These are phyloP conservation scores for Nemurella pictetii DNA, from an alignment of 2,888 invertebrate species.

Conservation along the genomic window DNA sequence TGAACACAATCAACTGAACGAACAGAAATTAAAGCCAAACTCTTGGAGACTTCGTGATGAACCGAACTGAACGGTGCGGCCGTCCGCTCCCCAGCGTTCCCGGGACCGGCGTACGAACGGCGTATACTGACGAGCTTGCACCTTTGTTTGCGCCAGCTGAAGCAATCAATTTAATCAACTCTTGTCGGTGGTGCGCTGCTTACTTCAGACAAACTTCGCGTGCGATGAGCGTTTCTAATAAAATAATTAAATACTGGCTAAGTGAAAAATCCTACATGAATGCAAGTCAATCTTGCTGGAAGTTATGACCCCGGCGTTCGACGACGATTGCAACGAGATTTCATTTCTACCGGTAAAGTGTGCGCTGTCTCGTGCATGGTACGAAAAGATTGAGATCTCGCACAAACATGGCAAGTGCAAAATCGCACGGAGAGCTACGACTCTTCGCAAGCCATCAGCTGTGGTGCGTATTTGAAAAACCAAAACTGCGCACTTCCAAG, in stretches of 20 bases:
- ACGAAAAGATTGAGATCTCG: neutral
- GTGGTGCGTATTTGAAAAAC: neutral
- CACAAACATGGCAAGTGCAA: neutral
- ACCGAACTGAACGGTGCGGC: neutral
- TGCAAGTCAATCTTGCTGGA: neutral
- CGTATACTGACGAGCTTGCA: neutral
- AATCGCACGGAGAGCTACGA: neutral
- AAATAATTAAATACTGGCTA: neutral
- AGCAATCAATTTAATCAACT: constrained; percentile 18
- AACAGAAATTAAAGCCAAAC: neutral
- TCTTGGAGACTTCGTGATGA: constrained; percentile 8
- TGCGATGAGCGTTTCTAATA: neutral
- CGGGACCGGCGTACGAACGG: neutral
- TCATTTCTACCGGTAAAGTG: neutral
- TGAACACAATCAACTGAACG: constrained; percentile 29
- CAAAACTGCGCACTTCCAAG: neutral
- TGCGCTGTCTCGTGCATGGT: neutral
- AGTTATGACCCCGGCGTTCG: neutral
- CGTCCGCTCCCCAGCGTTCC: too few species aligned
- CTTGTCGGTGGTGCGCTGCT: neutral
- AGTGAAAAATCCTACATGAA: neutral
- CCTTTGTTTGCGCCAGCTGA: constrained; percentile 4
- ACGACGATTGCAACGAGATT: neutral
- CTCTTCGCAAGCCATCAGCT: neutral
- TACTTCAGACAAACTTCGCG: neutral